Percentiles rank a stretch among this genome's conserved stretches.
Evolutionary conservation across 2,113 vertebrate species (phyloP).

Genomic region (Tetrao urogallus): DNA sequence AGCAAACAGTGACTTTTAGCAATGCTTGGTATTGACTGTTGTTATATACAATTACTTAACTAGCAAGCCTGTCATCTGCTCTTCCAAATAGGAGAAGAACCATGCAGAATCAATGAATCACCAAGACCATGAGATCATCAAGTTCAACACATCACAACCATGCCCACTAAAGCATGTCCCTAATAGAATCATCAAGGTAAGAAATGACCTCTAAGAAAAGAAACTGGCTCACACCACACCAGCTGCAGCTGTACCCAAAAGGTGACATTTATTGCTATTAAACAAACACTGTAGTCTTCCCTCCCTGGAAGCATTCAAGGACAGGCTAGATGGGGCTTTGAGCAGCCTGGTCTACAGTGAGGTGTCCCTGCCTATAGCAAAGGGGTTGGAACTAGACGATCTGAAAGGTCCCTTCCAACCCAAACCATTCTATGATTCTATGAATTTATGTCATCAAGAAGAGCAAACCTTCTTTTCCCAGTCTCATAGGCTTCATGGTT

Average conservation of each 20-base stretch:
- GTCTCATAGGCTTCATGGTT: neutral
- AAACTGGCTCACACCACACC: neutral
- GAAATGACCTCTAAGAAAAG: too few species aligned
- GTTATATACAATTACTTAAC: neutral
- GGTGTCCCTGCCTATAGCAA: too few species aligned
- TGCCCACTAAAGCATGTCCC: too few species aligned
- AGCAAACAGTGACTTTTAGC: fast-evolving
- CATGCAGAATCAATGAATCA: neutral
- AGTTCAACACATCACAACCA: too few species aligned
- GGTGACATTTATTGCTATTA: neutral
- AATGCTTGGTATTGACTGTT: neutral
- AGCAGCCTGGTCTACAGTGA: too few species aligned
- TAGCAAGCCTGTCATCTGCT: neutral
- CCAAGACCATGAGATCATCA: too few species aligned
- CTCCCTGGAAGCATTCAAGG: too few species aligned
- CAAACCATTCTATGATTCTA: too few species aligned
- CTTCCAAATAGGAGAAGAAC: neutral
- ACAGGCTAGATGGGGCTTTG: too few species aligned
- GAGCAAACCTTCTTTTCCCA: neutral
- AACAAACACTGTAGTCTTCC: neutral
- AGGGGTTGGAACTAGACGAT: too few species aligned
- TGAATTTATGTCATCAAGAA: neutral
- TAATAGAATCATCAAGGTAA: too few species aligned
- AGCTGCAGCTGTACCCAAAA: neutral
- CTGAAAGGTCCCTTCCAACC: too few species aligned